Conservation (phyloP, 1,140 invertebrate species). For the Paraescarpia echinospica region DNA sequence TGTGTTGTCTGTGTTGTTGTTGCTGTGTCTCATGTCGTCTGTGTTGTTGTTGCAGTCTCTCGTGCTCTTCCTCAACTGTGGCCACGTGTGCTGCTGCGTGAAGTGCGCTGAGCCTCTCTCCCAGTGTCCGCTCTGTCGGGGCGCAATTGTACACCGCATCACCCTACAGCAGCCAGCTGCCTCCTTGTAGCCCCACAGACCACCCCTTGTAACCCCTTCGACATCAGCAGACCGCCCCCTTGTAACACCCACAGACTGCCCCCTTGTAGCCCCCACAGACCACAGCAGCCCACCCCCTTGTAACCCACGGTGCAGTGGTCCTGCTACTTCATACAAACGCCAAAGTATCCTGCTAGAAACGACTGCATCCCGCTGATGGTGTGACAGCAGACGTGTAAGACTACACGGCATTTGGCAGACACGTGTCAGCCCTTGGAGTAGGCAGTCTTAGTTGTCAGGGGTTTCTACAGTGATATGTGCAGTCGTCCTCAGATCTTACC, state of each 20-base stretch:
- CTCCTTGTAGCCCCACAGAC: neutral
- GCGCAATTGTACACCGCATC: slow-evolving; percentile 3
- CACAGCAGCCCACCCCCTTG: no score
- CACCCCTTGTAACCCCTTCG: no score
- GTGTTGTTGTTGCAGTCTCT: slow-evolving; percentile 63
- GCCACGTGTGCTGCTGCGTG: slow-evolving; percentile 79
- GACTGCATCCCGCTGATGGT: neutral
- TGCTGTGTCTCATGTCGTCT: neutral
- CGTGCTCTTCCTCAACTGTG: slow-evolving; percentile 80
- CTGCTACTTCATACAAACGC: neutral
- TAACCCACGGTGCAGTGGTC: no score
- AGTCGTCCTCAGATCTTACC: no score
- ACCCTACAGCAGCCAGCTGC: neutral
- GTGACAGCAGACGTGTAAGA: no score
- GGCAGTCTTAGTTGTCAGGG: neutral
- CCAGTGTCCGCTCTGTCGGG: slow-evolving; percentile 77
- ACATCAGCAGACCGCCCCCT: no score
- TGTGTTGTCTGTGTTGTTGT: neutral
- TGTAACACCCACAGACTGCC: no score
- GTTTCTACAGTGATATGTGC: no score
- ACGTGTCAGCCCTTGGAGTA: neutral
- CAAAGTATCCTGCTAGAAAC: neutral
- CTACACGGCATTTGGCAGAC: no score
- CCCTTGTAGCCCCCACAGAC: neutral
- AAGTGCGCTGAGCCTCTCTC: slow-evolving; percentile 63